Conservation (phyloP, 2,113 vertebrate genomes). For the Cathartes aura region DNA sequence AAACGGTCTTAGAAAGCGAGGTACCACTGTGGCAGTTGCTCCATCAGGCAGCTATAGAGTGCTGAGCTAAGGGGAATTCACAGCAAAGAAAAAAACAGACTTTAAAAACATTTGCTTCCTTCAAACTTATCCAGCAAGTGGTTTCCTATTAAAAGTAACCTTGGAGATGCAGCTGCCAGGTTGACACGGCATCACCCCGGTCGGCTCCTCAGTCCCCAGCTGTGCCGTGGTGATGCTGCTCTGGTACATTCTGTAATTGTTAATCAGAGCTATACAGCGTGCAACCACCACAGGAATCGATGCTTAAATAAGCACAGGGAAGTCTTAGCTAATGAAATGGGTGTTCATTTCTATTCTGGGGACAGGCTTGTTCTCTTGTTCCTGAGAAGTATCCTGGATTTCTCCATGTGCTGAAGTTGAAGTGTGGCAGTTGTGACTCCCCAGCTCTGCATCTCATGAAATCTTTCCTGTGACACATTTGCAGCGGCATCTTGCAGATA, state of each 20-base stretch:
- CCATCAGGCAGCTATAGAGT: neutral
- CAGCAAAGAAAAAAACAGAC: neutral
- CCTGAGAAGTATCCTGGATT: neutral
- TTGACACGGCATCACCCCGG: rapidly evolving
- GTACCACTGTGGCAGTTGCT: neutral
- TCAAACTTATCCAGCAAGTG: neutral
- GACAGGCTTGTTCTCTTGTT: neutral
- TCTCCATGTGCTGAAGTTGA: neutral
- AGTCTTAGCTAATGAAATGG: neutral
- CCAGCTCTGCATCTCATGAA: neutral
- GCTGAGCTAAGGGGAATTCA: neutral
- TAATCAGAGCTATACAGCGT: neutral
- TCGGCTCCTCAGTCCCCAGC: neutral
- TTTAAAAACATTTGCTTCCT: neutral
- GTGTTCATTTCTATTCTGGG: conserved; percentile 6
- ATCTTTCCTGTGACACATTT: neutral
- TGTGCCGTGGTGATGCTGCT: neutral
- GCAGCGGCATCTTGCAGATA: neutral
- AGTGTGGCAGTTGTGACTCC: neutral
- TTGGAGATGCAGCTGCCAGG: neutral
- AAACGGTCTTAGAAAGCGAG: neutral
- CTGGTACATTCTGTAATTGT: conserved; percentile 23
- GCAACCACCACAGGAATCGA: neutral
- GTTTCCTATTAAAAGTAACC: neutral
- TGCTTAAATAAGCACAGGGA: neutral